A percentile compares a stretch with the other conserved stretches of the same genome.
Conservation (phyloP, 1,140 invertebrate species). For the Halesus radiatus region DNA sequence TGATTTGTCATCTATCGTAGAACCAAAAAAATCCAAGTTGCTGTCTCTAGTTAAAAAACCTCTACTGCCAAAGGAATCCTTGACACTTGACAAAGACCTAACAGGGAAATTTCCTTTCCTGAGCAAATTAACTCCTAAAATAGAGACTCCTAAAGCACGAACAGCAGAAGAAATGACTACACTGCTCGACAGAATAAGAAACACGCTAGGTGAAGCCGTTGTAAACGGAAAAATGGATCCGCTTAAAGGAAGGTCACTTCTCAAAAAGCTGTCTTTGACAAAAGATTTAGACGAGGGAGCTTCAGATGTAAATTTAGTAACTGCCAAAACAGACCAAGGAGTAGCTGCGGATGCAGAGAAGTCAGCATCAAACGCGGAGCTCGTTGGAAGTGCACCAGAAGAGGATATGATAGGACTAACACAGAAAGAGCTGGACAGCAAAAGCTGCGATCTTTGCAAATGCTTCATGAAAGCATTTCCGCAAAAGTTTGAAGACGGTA, state of each 20-base stretch:
- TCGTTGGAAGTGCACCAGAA: background rate
- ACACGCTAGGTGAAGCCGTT: conserved; percentile 9
- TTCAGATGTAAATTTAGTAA: background rate
- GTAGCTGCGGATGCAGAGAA: background rate
- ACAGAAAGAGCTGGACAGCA: conserved; percentile 30
- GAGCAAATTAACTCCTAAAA: background rate
- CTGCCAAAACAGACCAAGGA: background rate
- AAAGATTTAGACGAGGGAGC: conserved; percentile 11
- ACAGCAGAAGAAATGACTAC: background rate
- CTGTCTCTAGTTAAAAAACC: background rate
- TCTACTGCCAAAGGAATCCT: conserved; percentile 1
- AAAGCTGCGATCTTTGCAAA: conserved; percentile 52
- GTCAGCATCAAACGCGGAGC: background rate
- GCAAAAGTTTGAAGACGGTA: conserved; percentile 3
- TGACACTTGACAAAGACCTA: background rate
- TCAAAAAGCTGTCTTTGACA: background rate
- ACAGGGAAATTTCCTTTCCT: background rate
- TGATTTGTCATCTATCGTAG: too few relatives aligned
- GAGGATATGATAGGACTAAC: conserved; percentile 2
- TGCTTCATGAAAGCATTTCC: conserved; percentile 49
- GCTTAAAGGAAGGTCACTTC: background rate
- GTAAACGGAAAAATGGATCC: conserved; percentile 11
- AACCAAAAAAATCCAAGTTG: background rate
- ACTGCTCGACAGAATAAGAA: conserved; percentile 10
- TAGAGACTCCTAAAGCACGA: background rate